phyloP scores from a whole-genome alignment of 2,888 invertebrate genomes.

The Hypselothyrea guttata region DNA sequence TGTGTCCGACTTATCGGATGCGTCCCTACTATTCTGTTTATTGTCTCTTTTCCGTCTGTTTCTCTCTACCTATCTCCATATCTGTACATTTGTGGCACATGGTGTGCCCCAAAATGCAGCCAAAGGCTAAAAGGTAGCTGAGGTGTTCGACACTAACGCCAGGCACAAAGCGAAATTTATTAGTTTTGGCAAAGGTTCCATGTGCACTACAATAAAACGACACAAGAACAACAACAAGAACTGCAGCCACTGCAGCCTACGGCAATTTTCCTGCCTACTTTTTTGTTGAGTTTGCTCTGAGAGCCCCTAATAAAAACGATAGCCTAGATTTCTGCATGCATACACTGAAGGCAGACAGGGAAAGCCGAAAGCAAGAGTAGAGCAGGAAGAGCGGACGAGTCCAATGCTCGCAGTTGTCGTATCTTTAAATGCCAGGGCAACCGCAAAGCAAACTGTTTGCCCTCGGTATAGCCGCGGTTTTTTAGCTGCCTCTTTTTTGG shows the following conservation, averaged over 20 bases:
- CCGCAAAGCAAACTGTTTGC: slow-evolving; percentile 57
- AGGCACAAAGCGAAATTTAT: slow-evolving; percentile 70
- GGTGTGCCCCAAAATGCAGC: slow-evolving; percentile 19
- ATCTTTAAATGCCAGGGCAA: slow-evolving; percentile 54
- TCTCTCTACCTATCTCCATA: no score
- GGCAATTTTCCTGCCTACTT: slow-evolving; percentile 45
- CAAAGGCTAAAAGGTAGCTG: slow-evolving; percentile 36
- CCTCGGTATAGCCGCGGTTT: slow-evolving; percentile 30
- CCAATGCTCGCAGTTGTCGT: slow-evolving; percentile 13
- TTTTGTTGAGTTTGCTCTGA: slow-evolving; percentile 15
- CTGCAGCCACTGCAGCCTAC: slow-evolving; percentile 35
- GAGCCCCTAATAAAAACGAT: slow-evolving; percentile 45
- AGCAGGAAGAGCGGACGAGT: background rate
- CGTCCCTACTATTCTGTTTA: no score
- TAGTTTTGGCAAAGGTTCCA: slow-evolving; percentile 58
- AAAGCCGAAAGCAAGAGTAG: background rate
- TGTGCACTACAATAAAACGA: slow-evolving; percentile 18
- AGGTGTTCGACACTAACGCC: slow-evolving; percentile 48
- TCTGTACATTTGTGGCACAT: background rate
- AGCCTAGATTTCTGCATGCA: slow-evolving; percentile 56
- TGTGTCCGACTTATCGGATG: no score
- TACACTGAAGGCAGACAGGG: slow-evolving; percentile 32
- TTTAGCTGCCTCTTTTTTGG: slow-evolving; percentile 34
- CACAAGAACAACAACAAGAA: slow-evolving; percentile 4
- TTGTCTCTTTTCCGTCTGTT: no score